Conservation (phyloP, 2,797 vertebrate species). For the Microctenopoma stevenorrisi region DNA sequence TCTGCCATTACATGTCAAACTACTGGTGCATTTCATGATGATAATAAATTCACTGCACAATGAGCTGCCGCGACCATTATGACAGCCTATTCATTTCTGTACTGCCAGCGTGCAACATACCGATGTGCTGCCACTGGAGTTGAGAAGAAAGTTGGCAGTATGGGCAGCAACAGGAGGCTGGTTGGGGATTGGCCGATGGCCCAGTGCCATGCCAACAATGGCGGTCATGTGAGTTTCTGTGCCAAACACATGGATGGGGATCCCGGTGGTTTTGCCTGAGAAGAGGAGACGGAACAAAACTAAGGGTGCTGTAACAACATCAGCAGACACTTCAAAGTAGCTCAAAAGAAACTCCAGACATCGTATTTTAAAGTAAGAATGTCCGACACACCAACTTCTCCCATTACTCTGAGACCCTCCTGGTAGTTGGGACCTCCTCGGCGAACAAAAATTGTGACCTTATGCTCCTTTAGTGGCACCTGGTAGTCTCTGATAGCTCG, state of each 20-base stretch:
- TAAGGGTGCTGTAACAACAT: not conserved
- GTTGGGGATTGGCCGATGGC: slow-evolving; percentile 93
- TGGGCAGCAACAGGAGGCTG: slow-evolving; percentile 92
- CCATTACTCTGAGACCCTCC: slow-evolving; percentile 97
- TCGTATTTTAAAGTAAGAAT: not conserved
- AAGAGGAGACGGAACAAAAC: slow-evolving; percentile 3
- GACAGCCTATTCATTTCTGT: slow-evolving; percentile 12
- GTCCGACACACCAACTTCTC: slow-evolving; percentile 90
- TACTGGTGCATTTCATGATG: slow-evolving; percentile 1
- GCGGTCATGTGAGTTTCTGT: slow-evolving; percentile 99
- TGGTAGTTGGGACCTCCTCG: slow-evolving; percentile 98
- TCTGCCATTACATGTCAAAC: slow-evolving; percentile 2
- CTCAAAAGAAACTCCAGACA: not conserved
- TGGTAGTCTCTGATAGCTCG: slow-evolving; percentile 94
- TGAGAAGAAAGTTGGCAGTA: slow-evolving; percentile 98
- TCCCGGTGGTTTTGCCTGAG: slow-evolving; percentile 96
- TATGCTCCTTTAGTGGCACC: slow-evolving; percentile 93
- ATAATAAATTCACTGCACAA: not conserved
- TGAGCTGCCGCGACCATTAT: not conserved
- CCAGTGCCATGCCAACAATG: slow-evolving; percentile 97
- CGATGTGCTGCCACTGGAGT: slow-evolving; percentile 91
- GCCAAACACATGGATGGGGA: slow-evolving; percentile 97
- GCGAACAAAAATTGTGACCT: slow-evolving; percentile 95
- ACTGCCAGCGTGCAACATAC: slow-evolving; percentile 72
- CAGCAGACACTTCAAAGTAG: not conserved